phyloP scores from a whole-genome alignment of 2,113 vertebrate species.

The Indicator maculatus region DNA sequence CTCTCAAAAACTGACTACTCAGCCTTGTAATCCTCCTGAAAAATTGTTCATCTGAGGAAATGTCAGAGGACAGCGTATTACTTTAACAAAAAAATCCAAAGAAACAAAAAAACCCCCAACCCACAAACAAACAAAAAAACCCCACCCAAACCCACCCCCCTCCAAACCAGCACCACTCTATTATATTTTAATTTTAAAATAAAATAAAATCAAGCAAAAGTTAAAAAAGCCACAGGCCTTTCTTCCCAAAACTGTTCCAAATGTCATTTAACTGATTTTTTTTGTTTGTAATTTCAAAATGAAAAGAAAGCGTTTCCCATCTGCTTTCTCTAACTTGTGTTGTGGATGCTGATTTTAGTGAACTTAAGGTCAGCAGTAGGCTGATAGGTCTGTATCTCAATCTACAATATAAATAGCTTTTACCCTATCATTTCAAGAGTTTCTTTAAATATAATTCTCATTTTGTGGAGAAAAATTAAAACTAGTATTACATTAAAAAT shows the following conservation, averaged over 20 bases:
- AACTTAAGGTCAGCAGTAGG: background rate
- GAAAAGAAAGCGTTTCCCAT: background rate
- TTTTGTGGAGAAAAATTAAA: background rate
- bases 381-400: background rate
- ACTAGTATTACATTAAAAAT: background rate
- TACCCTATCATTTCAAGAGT: background rate
- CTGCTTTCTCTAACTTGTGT: background rate
- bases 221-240: background rate
- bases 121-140: too few species aligned
- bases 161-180: background rate
- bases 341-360: background rate
- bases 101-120: too few species aligned
- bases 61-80: background rate
- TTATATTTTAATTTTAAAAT: background rate
- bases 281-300: background rate
- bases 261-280: background rate
- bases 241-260: background rate
- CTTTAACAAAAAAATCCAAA: background rate
- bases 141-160: too few species aligned
- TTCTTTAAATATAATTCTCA: background rate
- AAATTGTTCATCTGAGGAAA: conserved; percentile 39
- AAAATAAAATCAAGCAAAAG: background rate
- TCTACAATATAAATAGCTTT: background rate
- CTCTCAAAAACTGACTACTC: conserved; percentile 61
- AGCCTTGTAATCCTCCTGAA: conserved; percentile 56